Conservation (phyloP, 2,888 invertebrate species). For the Lathronympha strigana region DNA sequence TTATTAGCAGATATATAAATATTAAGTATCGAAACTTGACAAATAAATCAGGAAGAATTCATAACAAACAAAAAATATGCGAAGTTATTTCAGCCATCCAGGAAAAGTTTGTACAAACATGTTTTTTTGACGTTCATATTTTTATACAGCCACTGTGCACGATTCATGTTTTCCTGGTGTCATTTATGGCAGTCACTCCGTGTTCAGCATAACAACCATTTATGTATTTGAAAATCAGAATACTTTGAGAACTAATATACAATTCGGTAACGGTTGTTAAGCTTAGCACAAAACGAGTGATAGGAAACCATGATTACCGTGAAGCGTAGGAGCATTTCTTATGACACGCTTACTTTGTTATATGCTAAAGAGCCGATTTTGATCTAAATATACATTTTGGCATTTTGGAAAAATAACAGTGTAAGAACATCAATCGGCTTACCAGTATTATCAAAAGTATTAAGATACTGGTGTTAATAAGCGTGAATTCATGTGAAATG, state of each 20-base stretch:
- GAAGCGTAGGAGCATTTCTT: background rate
- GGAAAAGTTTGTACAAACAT: constrained; percentile 29
- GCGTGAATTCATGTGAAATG: too few species aligned
- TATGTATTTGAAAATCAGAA: background rate
- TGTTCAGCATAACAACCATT: background rate
- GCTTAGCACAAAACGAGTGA: background rate
- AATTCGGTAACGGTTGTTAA: background rate
- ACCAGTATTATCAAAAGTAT: background rate
- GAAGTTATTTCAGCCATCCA: background rate
- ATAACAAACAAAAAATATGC: background rate
- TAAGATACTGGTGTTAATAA: background rate
- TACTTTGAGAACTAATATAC: background rate
- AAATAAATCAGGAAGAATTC: too few species aligned
- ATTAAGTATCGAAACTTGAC: too few species aligned
- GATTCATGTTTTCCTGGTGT: constrained; percentile 6
- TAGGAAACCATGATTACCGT: background rate
- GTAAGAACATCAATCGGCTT: background rate
- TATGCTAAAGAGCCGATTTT: background rate
- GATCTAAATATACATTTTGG: background rate
- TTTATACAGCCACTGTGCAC: constrained; percentile 10
- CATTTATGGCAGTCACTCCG: background rate
- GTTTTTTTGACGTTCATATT: constrained; percentile 38
- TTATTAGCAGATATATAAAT: too few species aligned
- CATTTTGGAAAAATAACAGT: background rate
- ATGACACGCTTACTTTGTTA: background rate